phyloP scores from a whole-genome alignment of 1,140 invertebrate genomes.

The Atta texana region DNA sequence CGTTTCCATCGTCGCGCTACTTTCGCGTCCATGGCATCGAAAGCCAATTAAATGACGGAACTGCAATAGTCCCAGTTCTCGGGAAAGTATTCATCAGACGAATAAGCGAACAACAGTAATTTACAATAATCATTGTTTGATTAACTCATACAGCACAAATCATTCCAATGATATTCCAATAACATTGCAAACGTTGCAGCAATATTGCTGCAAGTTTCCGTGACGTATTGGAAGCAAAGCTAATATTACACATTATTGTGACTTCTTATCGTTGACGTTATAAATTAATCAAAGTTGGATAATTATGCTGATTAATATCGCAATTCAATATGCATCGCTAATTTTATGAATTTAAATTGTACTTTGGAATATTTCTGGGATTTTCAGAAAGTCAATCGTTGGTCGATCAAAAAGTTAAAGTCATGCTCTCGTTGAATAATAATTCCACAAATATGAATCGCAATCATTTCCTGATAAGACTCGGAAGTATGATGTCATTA shows the following conservation, averaged over 20 bases:
- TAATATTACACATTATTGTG: no score
- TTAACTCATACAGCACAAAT: no score
- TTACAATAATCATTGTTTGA: no score
- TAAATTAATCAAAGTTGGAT: background rate
- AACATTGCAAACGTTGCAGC: no score
- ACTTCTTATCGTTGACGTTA: no score
- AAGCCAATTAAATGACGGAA: background rate
- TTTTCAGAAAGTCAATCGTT: background rate
- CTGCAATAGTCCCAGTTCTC: background rate
- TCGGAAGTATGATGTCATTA: background rate
- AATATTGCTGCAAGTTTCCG: no score
- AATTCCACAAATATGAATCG: background rate
- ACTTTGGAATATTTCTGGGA: background rate
- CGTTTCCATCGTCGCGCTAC: no score
- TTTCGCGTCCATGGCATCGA: no score
- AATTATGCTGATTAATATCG: background rate
- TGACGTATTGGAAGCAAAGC: no score
- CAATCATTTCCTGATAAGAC: constrained; percentile 8
- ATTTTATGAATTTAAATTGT: background rate
- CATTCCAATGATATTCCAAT: no score
- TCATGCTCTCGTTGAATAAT: background rate
- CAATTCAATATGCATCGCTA: no score
- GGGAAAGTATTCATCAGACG: background rate
- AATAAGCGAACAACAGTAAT: no score
- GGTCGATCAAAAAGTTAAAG: background rate